Conservation (phyloP, 2,113 vertebrate species). For the Perca fluviatilis region DNA sequence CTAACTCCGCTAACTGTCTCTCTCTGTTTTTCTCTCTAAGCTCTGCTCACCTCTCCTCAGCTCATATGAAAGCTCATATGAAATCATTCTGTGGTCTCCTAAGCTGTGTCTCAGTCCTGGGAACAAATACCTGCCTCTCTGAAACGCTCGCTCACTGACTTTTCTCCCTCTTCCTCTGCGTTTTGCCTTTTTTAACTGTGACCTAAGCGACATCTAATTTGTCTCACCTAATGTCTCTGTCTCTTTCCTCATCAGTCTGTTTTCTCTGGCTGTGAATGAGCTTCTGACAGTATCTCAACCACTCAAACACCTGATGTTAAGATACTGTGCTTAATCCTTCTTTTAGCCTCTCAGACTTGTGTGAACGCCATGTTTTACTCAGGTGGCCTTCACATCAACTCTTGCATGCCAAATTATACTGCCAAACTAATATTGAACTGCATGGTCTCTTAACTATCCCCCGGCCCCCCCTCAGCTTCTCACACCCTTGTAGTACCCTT, state of each 20-base stretch:
- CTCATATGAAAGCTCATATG: slow-evolving; percentile 71
- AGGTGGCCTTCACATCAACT: slow-evolving; percentile 82
- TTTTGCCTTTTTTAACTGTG: slow-evolving; percentile 33
- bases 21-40: slow-evolving; percentile 74
- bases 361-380: slow-evolving; percentile 58
- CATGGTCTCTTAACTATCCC: slow-evolving; percentile 82
- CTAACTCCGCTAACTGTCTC: slow-evolving; percentile 70
- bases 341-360: slow-evolving; percentile 56
- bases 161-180: slow-evolving; percentile 9
- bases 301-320: slow-evolving; percentile 3
- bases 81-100: slow-evolving; percentile 68
- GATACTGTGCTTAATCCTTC: slow-evolving; percentile 54
- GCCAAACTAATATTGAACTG: slow-evolving; percentile 73
- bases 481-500: slow-evolving; percentile 65
- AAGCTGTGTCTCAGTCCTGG: slow-evolving; percentile 44
- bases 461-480: slow-evolving; percentile 81
- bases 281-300: slow-evolving; percentile 55
- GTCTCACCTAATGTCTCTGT: slow-evolving; percentile 38
- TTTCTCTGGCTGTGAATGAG: slow-evolving; percentile 51
- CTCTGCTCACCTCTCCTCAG: slow-evolving; percentile 67
- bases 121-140: slow-evolving; percentile 60
- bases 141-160: slow-evolving; percentile 35
- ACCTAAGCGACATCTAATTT: slow-evolving; percentile 27
- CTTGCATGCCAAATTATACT: slow-evolving; percentile 84
- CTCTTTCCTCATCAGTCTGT: slow-evolving; percentile 49